These are phyloP conservation scores for Zygogramma bicolorata DNA, from an alignment of 2,888 invertebrate species.

Conservation along the genomic window DNA sequence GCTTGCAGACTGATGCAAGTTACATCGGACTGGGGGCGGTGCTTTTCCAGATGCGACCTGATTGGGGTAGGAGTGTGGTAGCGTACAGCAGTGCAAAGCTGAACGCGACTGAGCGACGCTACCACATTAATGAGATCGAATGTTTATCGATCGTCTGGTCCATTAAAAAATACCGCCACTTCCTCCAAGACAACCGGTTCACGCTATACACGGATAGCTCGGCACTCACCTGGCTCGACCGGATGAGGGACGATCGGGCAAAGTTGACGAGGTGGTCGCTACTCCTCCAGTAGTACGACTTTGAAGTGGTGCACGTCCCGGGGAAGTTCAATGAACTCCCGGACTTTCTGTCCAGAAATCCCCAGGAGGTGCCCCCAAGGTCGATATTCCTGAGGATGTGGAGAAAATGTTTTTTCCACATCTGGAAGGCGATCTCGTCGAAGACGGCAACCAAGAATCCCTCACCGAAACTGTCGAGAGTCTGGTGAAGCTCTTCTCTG, in stretches of 20 bases:
- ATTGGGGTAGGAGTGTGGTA: not conserved
- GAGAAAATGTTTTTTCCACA: not conserved
- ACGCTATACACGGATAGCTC: not conserved
- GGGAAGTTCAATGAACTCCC: not conserved
- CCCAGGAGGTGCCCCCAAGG: not conserved
- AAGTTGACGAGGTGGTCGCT: not conserved
- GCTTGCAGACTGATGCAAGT: conserved; percentile 48
- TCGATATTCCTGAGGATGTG: not conserved
- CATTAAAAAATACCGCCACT: not conserved
- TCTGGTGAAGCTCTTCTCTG: not conserved
- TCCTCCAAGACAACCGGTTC: not conserved
- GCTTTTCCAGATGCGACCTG: conserved; percentile 39
- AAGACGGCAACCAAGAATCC: not conserved
- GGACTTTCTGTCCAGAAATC: not conserved
- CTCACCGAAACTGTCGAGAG: not conserved
- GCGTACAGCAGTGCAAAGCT: not conserved
- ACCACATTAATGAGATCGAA: not conserved
- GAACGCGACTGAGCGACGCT: not conserved
- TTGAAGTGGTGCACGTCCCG: not conserved
- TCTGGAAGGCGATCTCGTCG: too few relatives aligned
- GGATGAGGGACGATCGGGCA: not conserved
- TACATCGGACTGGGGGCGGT: conserved; percentile 44
- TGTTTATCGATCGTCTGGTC: not conserved
- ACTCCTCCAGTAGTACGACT: not conserved
- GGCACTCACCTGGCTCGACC: too few relatives aligned